Percentiles rank a stretch among this genome's conserved stretches.
Conservation (phyloP, 2,113 vertebrate genomes). For the Hoplias malabaricus region DNA sequence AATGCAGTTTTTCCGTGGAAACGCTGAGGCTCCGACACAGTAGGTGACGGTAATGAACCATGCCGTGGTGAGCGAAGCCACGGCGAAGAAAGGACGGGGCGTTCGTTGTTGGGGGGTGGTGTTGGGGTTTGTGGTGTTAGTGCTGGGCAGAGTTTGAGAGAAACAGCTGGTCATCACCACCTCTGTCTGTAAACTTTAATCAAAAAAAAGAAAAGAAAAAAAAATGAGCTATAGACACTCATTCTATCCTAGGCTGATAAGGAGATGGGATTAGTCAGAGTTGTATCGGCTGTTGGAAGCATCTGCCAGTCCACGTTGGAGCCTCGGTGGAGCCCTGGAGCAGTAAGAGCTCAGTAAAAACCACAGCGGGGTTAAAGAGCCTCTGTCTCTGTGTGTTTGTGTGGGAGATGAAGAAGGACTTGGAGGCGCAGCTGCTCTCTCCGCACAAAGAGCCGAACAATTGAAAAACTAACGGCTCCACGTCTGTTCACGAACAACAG, state of each 20-base stretch:
- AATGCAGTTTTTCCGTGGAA: conserved; percentile 9
- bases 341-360: neutral
- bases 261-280: neutral
- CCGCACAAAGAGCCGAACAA: neutral
- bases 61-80: neutral
- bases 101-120: neutral
- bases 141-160: neutral
- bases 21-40: neutral
- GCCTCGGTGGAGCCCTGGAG: neutral
- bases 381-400: neutral
- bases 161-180: neutral
- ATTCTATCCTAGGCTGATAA: neutral
- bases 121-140: neutral
- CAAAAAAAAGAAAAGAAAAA: too few species aligned
- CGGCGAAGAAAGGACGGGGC: neutral
- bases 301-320: neutral
- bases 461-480: neutral
- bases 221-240: too few species aligned
- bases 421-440: neutral
- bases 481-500: neutral
- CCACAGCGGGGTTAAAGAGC: neutral
- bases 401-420: neutral
- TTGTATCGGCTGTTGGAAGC: neutral
- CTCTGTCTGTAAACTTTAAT: too few species aligned
- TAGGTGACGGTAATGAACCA: neutral